Conservation (phyloP, 2,113 vertebrate genomes). For the Spea bombifrons region DNA sequence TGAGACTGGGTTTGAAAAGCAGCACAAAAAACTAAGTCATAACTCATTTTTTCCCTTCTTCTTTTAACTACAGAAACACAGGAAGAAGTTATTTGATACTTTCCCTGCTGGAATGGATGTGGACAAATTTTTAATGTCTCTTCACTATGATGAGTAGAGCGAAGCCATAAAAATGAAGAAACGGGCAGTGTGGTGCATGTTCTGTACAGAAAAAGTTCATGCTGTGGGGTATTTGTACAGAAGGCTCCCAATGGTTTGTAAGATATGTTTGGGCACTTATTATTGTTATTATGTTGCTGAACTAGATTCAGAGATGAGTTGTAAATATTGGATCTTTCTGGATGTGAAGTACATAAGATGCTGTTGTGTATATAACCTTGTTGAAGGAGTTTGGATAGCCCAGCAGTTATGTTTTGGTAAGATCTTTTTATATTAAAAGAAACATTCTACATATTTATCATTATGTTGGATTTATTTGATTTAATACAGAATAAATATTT, state of each 20-base stretch:
- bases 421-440: too few species aligned
- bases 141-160: conserved; percentile 92
- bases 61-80: conserved; percentile 71
- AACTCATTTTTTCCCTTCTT: conserved; percentile 6
- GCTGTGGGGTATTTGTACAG: conserved; percentile 23
- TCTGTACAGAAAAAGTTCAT: conserved; percentile 39
- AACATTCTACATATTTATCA: too few species aligned
- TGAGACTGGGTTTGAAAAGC: too few species aligned
- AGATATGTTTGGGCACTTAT: conserved; percentile 28
- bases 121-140: conserved; percentile 94
- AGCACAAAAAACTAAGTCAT: too few species aligned
- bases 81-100: conserved; percentile 79
- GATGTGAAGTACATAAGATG: neutral
- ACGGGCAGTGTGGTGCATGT: neutral
- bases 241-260: neutral
- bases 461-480: too few species aligned
- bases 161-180: neutral
- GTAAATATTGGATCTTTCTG: neutral
- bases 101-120: conserved; percentile 95
- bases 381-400: too few species aligned
- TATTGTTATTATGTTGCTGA: neutral
- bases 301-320: neutral
- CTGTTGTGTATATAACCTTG: too few species aligned
- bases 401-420: too few species aligned
- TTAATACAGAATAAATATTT: too few species aligned